Percentiles rank a stretch among this genome's conserved stretches.
Evolutionary conservation across 2,797 vertebrate species (phyloP).

Genomic region (Acomys russatus): DNA sequence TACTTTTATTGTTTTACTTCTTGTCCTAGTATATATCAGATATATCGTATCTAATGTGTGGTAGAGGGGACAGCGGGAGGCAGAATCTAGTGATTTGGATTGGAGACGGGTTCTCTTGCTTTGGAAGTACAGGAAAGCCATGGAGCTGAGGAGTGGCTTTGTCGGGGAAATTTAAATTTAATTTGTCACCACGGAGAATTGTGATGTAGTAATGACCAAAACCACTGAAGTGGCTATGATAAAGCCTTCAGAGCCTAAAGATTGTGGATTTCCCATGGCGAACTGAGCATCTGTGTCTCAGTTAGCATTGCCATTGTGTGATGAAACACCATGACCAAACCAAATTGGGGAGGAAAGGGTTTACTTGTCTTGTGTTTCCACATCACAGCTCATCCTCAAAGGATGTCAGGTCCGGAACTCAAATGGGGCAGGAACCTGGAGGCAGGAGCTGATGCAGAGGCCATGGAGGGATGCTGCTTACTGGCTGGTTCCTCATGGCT

Average conservation of each 20-base stretch:
- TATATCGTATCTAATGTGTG: neutral
- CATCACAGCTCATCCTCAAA: neutral
- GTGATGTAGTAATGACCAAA: neutral
- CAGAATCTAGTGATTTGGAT: neutral
- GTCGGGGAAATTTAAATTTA: neutral
- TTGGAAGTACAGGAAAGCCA: neutral
- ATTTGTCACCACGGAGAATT: neutral
- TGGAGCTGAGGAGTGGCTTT: neutral
- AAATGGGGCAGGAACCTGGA: neutral
- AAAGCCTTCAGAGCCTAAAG: neutral
- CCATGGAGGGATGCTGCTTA: neutral
- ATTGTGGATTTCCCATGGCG: too few species aligned
- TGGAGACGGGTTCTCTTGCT: neutral
- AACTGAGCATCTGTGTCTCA: neutral
- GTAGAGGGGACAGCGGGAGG: too few species aligned
- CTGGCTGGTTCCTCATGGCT: neutral
- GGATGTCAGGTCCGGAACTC: neutral
- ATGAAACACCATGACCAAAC: neutral
- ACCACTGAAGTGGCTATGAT: neutral
- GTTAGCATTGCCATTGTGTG: neutral
- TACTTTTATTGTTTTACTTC: neutral
- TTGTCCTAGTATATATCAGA: neutral
- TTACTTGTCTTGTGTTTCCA: neutral
- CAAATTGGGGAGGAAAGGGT: too few species aligned
- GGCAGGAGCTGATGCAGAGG: neutral